Conservation (phyloP, 2,888 invertebrate species). For the Tribolium freemani region DNA sequence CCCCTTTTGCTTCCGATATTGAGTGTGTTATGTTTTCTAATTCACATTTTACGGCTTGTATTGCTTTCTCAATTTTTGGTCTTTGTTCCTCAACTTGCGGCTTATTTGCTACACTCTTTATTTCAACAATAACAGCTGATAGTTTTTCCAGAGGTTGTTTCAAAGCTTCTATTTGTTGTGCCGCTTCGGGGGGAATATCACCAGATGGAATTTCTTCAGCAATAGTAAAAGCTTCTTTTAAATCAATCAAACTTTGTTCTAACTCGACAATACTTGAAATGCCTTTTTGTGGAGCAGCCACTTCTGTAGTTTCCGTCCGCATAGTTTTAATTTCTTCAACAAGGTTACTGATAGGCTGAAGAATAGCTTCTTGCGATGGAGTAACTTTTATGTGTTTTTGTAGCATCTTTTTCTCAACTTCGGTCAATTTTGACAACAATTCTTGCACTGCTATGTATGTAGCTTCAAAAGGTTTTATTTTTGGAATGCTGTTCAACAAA, state of each 20-base stretch:
- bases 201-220: neutral
- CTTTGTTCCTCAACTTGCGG: slow-evolving; percentile 42
- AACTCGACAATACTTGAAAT: slow-evolving; percentile 45
- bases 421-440: slow-evolving; percentile 30
- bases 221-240: slow-evolving; percentile 38
- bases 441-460: neutral
- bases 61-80: slow-evolving; percentile 42
- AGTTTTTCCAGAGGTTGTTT: slow-evolving; percentile 19
- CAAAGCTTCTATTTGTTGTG: slow-evolving; percentile 36
- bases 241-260: slow-evolving; percentile 38
- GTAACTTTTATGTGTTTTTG: neutral
- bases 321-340: slow-evolving; percentile 12
- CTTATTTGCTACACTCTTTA: slow-evolving; percentile 32
- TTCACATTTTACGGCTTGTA: slow-evolving; percentile 41
- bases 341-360: neutral
- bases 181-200: neutral
- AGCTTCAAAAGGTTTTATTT: neutral
- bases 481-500: neutral
- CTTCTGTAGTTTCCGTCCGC: neutral
- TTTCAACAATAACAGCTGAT: slow-evolving; percentile 11
- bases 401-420: slow-evolving; percentile 25
- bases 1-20: slow-evolving; percentile 5
- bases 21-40: slow-evolving; percentile 20
- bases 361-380: neutral
- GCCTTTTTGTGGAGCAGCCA: slow-evolving; percentile 43